Percentiles rank a stretch among this genome's conserved stretches.
These are phyloP conservation scores for Tachysurus vachellii DNA, from an alignment of 2,113 vertebrate species.

Conservation along the genomic window DNA sequence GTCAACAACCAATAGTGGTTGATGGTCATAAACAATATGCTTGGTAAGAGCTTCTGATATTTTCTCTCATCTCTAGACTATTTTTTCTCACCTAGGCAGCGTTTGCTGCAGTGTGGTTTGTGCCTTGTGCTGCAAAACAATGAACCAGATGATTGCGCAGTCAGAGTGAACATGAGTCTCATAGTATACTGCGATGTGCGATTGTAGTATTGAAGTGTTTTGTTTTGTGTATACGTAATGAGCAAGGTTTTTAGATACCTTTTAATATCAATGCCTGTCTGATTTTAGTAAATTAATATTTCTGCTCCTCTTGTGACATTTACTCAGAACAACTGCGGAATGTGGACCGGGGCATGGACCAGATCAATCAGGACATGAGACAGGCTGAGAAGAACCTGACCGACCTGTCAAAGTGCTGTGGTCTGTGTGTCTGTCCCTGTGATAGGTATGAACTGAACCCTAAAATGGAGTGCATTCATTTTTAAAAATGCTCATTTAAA, in stretches of 20 bases:
- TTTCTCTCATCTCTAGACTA: background rate
- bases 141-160: no score
- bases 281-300: background rate
- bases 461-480: background rate
- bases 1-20: background rate
- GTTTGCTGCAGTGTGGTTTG: background rate
- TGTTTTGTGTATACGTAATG: background rate
- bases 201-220: background rate
- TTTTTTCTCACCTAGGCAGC: background rate
- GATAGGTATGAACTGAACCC: constrained; percentile 76
- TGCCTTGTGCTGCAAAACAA: background rate
- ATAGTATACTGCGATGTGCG: background rate
- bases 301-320: background rate
- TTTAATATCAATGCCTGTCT: background rate
- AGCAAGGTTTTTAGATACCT: background rate
- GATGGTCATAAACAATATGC: background rate
- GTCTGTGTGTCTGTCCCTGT: constrained; percentile 93
- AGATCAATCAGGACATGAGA: constrained; percentile 97
- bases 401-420: constrained; percentile 94
- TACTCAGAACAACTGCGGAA: constrained; percentile 84
- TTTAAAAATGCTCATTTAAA: background rate
- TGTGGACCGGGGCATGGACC: constrained; percentile 92
- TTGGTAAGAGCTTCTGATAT: background rate
- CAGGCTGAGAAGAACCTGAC: constrained; percentile 94
- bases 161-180: background rate